phyloP scores from a whole-genome alignment of 1,140 invertebrate genomes.

The Aphaenogaster floridana region DNA sequence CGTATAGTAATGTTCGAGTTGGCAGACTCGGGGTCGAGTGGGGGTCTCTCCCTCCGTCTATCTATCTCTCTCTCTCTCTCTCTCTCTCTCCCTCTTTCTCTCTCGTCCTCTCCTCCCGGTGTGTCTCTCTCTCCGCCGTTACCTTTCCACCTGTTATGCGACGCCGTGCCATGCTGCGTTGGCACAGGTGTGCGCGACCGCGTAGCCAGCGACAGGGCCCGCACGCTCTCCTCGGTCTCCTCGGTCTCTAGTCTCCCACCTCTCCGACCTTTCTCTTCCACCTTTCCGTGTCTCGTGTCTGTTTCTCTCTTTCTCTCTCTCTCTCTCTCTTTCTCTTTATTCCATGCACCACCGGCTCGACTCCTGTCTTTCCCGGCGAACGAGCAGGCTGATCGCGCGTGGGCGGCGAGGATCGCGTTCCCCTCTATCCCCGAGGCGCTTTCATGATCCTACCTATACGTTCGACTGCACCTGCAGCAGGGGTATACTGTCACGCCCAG shows the following conservation, averaged over 20 bases:
- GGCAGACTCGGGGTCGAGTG: conserved; percentile 78
- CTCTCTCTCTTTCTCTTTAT: conserved; percentile 30
- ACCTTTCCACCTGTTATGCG: conserved; percentile 84
- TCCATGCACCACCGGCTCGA: conserved; percentile 16
- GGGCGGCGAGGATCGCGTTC: conserved; percentile 73
- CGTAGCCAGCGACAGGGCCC: conserved; percentile 63
- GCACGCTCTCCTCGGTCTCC: conserved; percentile 57
- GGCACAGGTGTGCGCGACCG: conserved; percentile 80
- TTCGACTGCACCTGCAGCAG: conserved; percentile 73
- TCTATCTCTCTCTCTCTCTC: conserved; percentile 57
- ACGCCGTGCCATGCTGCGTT: conserved; percentile 79
- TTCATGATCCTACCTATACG: conserved; percentile 64
- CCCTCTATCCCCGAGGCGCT: conserved; percentile 61
- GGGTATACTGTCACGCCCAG: conserved; percentile 78
- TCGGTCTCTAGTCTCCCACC: conserved; percentile 60
- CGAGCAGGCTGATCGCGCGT: conserved; percentile 73
- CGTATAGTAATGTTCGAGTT: conserved; percentile 85
- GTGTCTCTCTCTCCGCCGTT: conserved; percentile 70
- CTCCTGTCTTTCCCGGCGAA: conserved; percentile 56
- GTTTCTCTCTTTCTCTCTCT: background rate
- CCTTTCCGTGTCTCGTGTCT: conserved; percentile 34
- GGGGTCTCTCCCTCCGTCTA: conserved; percentile 74
- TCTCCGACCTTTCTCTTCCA: conserved; percentile 53
- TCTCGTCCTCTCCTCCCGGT: conserved; percentile 40
- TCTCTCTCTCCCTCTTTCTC: conserved; percentile 48